These are phyloP conservation scores for Bombus sibiricus DNA, from an alignment of 1,140 invertebrate species.

Conservation along the genomic window DNA sequence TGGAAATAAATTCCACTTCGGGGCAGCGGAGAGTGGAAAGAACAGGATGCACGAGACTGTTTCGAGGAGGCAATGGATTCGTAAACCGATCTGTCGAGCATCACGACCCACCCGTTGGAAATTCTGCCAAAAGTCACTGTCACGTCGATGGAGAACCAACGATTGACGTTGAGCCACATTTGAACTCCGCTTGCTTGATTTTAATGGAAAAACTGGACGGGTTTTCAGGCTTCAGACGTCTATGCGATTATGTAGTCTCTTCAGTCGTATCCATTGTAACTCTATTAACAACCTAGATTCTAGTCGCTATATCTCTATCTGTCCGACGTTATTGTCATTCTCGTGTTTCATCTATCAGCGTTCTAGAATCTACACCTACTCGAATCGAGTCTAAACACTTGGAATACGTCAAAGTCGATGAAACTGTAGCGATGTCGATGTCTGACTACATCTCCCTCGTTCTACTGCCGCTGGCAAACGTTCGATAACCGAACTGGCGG, in stretches of 20 bases:
- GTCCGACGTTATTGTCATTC: not conserved
- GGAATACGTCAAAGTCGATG: not conserved
- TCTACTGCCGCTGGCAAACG: not conserved
- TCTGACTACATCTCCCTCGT: not conserved
- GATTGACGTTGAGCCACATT: not conserved
- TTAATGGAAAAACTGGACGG: not conserved
- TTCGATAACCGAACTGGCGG: not conserved
- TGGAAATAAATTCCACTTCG: conserved; percentile 36
- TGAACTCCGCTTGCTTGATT: not conserved
- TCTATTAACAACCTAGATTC: not conserved
- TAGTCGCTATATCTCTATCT: not conserved
- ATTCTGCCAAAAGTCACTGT: not conserved
- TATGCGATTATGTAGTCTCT: not conserved
- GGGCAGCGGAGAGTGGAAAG: not conserved
- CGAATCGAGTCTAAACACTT: not conserved
- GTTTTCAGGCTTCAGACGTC: not conserved
- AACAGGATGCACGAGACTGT: not conserved
- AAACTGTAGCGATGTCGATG: not conserved
- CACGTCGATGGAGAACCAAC: no score
- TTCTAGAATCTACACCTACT: not conserved
- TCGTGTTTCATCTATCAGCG: not conserved
- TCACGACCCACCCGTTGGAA: not conserved
- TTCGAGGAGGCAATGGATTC: not conserved
- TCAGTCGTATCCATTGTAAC: not conserved
- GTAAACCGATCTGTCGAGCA: conserved; percentile 10